Percentiles rank a stretch among this genome's conserved stretches.
Evolutionary conservation across 1,140 invertebrate species (phyloP).

Genomic region (Lordiphosa stackelbergi): DNA sequence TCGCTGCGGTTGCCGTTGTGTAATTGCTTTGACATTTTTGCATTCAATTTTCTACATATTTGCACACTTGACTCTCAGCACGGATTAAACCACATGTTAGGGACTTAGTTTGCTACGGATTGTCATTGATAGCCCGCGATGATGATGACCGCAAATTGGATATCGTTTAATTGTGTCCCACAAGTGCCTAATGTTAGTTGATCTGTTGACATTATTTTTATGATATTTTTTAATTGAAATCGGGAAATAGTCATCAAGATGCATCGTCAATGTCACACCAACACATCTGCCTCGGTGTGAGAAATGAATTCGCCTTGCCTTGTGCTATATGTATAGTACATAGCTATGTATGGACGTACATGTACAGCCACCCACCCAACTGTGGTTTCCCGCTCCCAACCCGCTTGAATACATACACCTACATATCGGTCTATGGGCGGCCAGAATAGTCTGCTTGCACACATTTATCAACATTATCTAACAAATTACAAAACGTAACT

Average conservation of each 20-base stretch:
- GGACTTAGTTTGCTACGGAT: slow-evolving; percentile 45
- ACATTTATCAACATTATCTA: slow-evolving; percentile 76
- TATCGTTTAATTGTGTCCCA: slow-evolving; percentile 49
- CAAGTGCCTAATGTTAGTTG: slow-evolving; percentile 38
- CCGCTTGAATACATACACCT: slow-evolving; percentile 41
- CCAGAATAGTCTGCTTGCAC: slow-evolving; percentile 25
- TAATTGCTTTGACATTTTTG: slow-evolving; percentile 37
- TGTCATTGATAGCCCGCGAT: slow-evolving; percentile 59
- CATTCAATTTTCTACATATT: slow-evolving; percentile 32
- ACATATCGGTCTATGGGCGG: slow-evolving; percentile 40
- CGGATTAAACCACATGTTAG: slow-evolving; percentile 56
- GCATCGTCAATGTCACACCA: slow-evolving; percentile 31
- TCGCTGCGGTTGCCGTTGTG: slow-evolving; percentile 22
- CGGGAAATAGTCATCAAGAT: slow-evolving; percentile 34
- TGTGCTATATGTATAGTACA: slow-evolving; percentile 11
- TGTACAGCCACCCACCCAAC: slow-evolving; percentile 1
- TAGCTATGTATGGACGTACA: too few relatives aligned
- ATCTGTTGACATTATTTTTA: slow-evolving; percentile 63
- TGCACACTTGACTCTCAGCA: slow-evolving; percentile 8
- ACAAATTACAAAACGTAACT: slow-evolving; percentile 76
- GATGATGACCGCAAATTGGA: slow-evolving; percentile 51
- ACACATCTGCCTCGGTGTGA: neutral
- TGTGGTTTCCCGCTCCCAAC: neutral
- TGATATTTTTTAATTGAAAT: slow-evolving; percentile 46
- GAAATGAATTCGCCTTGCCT: slow-evolving; percentile 2